Evolutionary conservation across 2,113 vertebrate genomes (phyloP), one percentile per base, ranked within the genome.

Genomic region (Chloropsis hardwickii): DNA sequence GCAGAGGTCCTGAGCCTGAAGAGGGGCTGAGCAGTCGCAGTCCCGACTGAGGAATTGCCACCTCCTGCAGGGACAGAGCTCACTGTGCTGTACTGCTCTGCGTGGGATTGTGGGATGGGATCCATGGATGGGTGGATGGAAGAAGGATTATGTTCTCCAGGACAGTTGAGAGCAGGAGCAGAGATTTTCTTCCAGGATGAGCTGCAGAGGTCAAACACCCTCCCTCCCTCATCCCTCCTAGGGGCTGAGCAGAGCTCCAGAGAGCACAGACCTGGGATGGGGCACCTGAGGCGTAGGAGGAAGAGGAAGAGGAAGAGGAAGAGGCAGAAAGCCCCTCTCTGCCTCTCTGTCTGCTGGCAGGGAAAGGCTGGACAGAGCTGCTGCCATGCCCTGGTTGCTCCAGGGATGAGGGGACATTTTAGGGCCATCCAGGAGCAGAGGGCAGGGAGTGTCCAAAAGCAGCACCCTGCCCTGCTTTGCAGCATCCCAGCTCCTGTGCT

Each of bases 1-100:
- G 15, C 17, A 22, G 31, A 15, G 12, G 5, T n/a, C 56, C 80
- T n/a, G 21, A 61, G 58, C 27, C 80, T 74, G 33, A 21, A 25
- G 42, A 69, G 6, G 42, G 19, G 11, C 5, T 18, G 31, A 25
- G 14, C 22, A 66, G 24, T 5, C 60, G 17, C 35, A 39, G 33
- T 39, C 2, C 3, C 5, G 0, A 1, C 51, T 27, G 24, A 11
- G 65, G 51, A 78, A 11, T 22, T 9, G 20, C 45, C 64, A 21
- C 28, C 48, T 47, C 22, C 57, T 64, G 73, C 45, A 12, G 1
- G 12, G 33, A 19, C 25, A 47, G 78, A 20, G 21, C 19, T 8
- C 3, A 6, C 23, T 44, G 20, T 7, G 0, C 18, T 24, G 8
- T 9, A 3, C 0, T 13, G 28, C 39, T 53, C 18, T 9, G 6